These are phyloP conservation scores for Brachionichthys hirsutus DNA, from an alignment of 2,113 vertebrate genomes.

Conservation along the genomic window DNA sequence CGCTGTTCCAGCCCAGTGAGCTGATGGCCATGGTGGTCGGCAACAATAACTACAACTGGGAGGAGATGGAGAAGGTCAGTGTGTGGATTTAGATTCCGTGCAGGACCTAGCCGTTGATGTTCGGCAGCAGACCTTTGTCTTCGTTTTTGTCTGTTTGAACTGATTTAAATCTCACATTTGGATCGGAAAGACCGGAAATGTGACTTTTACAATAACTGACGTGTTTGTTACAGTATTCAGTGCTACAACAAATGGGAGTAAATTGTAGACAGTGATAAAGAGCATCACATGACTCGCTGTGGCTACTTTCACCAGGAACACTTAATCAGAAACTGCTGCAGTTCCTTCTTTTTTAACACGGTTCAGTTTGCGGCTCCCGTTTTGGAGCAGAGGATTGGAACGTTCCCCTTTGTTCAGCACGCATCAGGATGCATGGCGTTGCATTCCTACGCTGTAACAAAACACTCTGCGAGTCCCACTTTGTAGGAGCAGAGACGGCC, in stretches of 20 bases:
- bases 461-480: too few species aligned
- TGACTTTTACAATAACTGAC: slow-evolving; percentile 14
- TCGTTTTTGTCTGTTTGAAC: too few species aligned
- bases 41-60: slow-evolving; percentile 97
- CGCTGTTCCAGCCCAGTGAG: slow-evolving; percentile 95
- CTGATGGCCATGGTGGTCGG: slow-evolving; percentile 98
- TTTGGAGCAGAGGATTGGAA: too few species aligned
- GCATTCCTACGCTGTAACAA: too few species aligned
- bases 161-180: too few species aligned
- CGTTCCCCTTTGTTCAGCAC: too few species aligned
- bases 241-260: background rate
- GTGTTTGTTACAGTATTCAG: background rate
- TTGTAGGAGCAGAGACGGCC: too few species aligned
- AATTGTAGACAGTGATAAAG: background rate
- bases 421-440: too few species aligned
- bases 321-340: too few species aligned
- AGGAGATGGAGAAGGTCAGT: slow-evolving; percentile 93
- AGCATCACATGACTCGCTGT: background rate
- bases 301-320: background rate
- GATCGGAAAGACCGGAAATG: background rate
- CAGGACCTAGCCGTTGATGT: background rate
- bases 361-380: too few species aligned
- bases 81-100: background rate
- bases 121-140: too few species aligned
- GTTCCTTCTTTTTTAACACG: too few species aligned